Conservation (phyloP, 2,797 vertebrate species). For the Lepus townsendii region DNA sequence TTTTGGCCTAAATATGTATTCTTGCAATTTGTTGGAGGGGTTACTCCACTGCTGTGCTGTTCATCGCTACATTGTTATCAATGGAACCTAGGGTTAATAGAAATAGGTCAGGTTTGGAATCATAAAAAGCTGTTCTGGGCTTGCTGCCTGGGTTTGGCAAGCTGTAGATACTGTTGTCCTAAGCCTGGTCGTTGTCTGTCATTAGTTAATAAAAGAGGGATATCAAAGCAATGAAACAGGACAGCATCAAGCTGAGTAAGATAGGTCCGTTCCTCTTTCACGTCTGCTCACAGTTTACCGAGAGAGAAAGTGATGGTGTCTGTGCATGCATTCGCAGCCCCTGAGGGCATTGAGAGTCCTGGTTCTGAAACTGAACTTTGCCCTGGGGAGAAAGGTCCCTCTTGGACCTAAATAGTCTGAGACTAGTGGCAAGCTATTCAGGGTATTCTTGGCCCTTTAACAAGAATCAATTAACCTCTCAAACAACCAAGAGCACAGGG, state of each 20-base stretch:
- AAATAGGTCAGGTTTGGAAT: constrained; percentile 22
- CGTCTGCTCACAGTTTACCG: neutral
- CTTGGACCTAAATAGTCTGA: neutral
- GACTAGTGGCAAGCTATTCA: neutral
- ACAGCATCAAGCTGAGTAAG: constrained; percentile 21
- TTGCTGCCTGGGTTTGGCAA: constrained; percentile 35
- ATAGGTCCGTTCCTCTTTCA: constrained; percentile 3
- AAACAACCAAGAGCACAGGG: neutral
- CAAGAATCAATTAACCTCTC: neutral
- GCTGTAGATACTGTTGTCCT: neutral
- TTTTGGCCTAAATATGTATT: constrained; percentile 17
- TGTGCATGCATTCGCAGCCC: neutral
- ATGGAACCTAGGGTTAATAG: constrained; percentile 24
- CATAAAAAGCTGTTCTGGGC: neutral
- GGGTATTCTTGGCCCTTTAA: neutral
- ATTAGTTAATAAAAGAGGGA: constrained; percentile 23
- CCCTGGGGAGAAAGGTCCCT: constrained; percentile 38
- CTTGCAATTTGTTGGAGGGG: constrained; percentile 24
- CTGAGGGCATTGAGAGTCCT: constrained; percentile 3
- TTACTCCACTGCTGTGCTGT: neutral
- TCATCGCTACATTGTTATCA: constrained; percentile 2
- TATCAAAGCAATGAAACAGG: neutral
- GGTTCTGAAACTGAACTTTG: constrained; percentile 59
- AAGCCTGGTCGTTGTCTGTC: neutral
- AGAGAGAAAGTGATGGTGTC: neutral